Conservation (phyloP, 2,797 vertebrate species). For the Syndactyla subalaris region DNA sequence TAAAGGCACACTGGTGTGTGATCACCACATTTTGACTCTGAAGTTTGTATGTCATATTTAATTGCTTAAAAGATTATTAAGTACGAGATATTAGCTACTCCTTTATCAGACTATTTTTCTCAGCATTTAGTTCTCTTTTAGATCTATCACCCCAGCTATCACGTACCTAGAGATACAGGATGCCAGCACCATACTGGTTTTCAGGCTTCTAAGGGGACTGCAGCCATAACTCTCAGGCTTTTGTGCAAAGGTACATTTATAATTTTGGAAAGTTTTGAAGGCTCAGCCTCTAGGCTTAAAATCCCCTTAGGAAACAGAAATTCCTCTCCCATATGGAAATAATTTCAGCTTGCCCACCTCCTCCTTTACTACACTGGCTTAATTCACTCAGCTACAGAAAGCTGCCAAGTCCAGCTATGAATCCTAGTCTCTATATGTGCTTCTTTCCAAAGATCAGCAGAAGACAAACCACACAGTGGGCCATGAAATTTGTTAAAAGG, state of each 20-base stretch:
- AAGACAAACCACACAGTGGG: neutral
- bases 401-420: slow-evolving; percentile 26
- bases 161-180: neutral
- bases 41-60: neutral
- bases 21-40: neutral
- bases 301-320: slow-evolving; percentile 15
- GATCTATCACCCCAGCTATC: neutral
- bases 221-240: neutral
- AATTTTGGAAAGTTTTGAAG: slow-evolving; percentile 15
- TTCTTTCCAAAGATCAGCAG: neutral
- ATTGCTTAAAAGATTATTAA: neutral
- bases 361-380: slow-evolving; percentile 26
- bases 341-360: slow-evolving; percentile 45
- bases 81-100: neutral
- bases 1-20: neutral
- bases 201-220: neutral
- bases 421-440: neutral
- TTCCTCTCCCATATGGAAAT: slow-evolving; percentile 66
- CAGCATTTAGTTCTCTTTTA: neutral
- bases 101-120: neutral
- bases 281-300: neutral
- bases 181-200: neutral
- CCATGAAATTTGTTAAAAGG: neutral
- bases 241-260: neutral
- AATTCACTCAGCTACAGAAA: slow-evolving; percentile 30